Evolutionary conservation across 2,113 vertebrate species (phyloP).

Genomic region (Vicugna pacos): DNA sequence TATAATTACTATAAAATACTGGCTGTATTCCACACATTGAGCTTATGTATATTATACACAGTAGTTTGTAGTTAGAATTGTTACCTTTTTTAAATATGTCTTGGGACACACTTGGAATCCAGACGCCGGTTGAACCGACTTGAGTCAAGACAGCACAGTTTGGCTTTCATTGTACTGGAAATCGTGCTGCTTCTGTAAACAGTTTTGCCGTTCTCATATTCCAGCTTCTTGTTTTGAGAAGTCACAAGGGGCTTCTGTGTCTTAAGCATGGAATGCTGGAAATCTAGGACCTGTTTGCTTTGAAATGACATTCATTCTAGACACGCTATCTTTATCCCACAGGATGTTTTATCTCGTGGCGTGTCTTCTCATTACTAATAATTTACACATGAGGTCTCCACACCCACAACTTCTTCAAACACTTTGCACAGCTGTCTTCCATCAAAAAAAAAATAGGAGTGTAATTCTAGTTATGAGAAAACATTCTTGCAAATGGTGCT

Average conservation of each 20-base stretch:
- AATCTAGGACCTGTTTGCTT: background rate
- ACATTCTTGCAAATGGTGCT: background rate
- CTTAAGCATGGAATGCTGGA: background rate
- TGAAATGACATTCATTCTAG: background rate
- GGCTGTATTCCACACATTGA: too few relatives aligned
- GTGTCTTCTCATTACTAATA: background rate
- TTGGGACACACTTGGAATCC: background rate
- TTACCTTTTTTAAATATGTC: background rate
- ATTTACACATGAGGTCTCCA: background rate
- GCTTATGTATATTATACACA: too few relatives aligned
- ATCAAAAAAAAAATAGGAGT: background rate
- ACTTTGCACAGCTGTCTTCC: too few relatives aligned
- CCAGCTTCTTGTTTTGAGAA: background rate
- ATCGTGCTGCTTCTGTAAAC: background rate
- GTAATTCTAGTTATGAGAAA: background rate
- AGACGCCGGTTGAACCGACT: background rate
- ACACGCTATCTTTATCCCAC: background rate
- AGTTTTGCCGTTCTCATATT: accelerated
- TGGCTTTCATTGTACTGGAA: background rate
- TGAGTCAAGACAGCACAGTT: background rate
- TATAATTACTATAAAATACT: too few relatives aligned
- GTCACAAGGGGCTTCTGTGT: too few relatives aligned
- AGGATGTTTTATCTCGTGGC: too few relatives aligned
- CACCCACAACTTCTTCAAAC: too few relatives aligned
- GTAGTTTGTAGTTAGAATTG: background rate